These are phyloP conservation scores for Pectinophora gossypiella DNA, from an alignment of 1,140 invertebrate species.

Conservation along the genomic window DNA sequence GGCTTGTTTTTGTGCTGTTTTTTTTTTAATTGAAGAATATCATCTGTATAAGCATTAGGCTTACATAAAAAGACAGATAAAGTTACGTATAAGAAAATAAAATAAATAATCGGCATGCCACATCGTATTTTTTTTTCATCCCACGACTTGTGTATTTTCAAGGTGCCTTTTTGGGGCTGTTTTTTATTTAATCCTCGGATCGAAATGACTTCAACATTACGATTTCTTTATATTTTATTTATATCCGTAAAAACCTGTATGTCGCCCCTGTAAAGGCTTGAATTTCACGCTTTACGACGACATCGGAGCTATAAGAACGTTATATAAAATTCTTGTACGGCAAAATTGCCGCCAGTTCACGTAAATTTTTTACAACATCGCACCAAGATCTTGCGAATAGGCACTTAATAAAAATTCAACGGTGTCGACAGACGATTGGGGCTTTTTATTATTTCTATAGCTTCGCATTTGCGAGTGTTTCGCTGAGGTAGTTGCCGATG, in stretches of 20 bases:
- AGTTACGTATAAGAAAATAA: background rate
- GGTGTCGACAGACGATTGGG: conserved; percentile 28
- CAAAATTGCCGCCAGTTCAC: conserved; percentile 37
- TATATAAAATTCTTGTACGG: conserved; percentile 42
- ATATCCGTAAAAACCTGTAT: background rate
- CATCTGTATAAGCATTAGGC: no score
- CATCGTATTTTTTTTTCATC: no score
- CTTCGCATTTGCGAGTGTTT: background rate
- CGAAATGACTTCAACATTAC: background rate
- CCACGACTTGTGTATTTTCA: no score
- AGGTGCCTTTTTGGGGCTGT: no score
- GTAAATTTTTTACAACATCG: conserved; percentile 42
- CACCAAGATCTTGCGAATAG: conserved; percentile 28
- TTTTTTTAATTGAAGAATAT: no score
- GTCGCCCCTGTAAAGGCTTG: background rate
- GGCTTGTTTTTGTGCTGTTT: no score
- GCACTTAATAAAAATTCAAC: conserved; percentile 46
- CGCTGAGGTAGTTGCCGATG: no score
- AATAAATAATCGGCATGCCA: no score
- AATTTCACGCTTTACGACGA: conserved; percentile 29
- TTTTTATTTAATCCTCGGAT: background rate
- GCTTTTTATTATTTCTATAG: conserved; percentile 20
- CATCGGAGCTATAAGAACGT: conserved; percentile 34
- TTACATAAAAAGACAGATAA: no score
- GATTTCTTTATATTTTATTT: background rate